These are phyloP conservation scores for Xestia c-nigrum DNA, from an alignment of 2,888 invertebrate genomes.

Conservation along the genomic window DNA sequence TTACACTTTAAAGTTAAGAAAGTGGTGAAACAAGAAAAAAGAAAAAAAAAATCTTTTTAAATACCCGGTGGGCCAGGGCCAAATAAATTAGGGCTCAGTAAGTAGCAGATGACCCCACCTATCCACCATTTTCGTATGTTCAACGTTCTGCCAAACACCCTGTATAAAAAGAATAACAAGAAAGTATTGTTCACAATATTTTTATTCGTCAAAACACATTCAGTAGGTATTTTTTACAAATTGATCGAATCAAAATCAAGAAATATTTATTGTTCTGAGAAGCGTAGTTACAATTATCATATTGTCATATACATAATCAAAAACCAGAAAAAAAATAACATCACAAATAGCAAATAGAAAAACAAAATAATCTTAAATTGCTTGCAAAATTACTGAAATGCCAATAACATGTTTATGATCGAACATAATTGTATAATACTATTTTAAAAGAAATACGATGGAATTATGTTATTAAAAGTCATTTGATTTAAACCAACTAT, in stretches of 20 bases:
- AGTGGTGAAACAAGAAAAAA: too few species aligned
- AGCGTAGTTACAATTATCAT: conserved; percentile 49
- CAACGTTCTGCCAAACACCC: too few species aligned
- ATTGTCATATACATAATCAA: conserved; percentile 49
- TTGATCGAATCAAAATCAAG: conserved; percentile 53
- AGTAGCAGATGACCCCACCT: too few species aligned
- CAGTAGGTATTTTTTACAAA: conserved; percentile 65
- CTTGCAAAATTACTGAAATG: not conserved
- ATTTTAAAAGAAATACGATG: not conserved
- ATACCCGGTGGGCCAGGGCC: too few species aligned
- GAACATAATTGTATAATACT: not conserved
- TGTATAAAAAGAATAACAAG: not conserved
- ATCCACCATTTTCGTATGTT: too few species aligned
- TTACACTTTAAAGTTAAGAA: too few species aligned
- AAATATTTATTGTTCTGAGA: conserved; percentile 58
- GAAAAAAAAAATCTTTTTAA: too few species aligned
- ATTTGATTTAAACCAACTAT: not conserved
- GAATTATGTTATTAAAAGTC: not conserved
- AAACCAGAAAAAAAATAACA: conserved; percentile 22
- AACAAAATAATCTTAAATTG: not conserved
- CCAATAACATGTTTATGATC: not conserved
- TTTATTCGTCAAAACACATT: conserved; percentile 69
- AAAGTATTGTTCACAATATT: conserved; percentile 60
- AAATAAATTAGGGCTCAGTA: too few species aligned
- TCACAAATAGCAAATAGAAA: not conserved